Evolutionary conservation across 1,140 invertebrate genomes (phyloP).

Genomic region (Himalopsyche phryganea): DNA sequence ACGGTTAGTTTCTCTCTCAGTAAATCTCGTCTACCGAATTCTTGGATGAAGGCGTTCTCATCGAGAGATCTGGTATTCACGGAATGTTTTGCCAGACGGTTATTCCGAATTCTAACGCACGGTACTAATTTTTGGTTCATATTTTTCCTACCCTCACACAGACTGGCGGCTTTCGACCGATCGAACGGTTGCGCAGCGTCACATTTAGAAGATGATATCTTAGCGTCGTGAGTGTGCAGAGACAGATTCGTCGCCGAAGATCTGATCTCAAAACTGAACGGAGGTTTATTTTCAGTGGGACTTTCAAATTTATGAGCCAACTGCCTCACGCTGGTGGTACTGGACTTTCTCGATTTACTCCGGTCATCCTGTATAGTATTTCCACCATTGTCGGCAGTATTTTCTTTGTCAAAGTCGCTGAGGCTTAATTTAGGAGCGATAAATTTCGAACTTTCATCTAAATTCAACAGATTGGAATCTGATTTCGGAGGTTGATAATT

Average conservation of each 20-base stretch:
- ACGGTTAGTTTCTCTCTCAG: slow-evolving; percentile 41
- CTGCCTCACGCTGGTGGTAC: slow-evolving; percentile 51
- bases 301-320: slow-evolving; percentile 58
- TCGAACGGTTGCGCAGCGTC: slow-evolving; percentile 37
- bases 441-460: not conserved
- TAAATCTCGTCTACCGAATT: slow-evolving; percentile 51
- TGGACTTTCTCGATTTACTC: slow-evolving; percentile 17
- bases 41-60: slow-evolving; percentile 63
- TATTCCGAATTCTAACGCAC: slow-evolving; percentile 37
- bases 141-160: slow-evolving; percentile 24
- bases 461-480: too few species aligned
- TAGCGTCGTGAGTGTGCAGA: slow-evolving; percentile 3
- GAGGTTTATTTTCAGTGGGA: slow-evolving; percentile 49
- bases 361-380: slow-evolving; percentile 5
- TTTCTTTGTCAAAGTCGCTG: slow-evolving; percentile 31
- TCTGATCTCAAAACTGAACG: slow-evolving; percentile 45
- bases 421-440: slow-evolving; percentile 11
- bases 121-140: slow-evolving; percentile 23
- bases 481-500: slow-evolving; percentile 20
- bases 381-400: slow-evolving; percentile 27
- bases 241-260: slow-evolving; percentile 32
- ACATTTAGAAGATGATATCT: slow-evolving; percentile 21
- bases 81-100: slow-evolving; percentile 55
- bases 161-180: slow-evolving; percentile 28
- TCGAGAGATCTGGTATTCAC: slow-evolving; percentile 70